A percentile compares a stretch with the other conserved stretches of the same genome.
phyloP scores from a whole-genome alignment of 2,797 vertebrate species.

The Lepidocolaptes lacrymiger region DNA sequence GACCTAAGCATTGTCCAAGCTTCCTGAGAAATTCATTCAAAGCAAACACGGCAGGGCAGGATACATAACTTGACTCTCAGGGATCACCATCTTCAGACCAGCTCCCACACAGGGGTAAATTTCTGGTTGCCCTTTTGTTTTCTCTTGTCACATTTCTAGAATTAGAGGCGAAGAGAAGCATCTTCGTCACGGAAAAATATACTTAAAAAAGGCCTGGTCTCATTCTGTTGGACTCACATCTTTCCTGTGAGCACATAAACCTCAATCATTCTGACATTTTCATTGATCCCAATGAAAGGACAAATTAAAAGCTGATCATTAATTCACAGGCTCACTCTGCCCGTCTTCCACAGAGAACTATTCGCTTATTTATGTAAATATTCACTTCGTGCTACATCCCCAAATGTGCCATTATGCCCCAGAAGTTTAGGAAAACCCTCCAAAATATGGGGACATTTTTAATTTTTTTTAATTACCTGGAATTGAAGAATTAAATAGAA shows the following conservation, averaged over 20 bases:
- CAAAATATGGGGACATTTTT: neutral
- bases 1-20: neutral
- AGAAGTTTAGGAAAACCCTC: neutral
- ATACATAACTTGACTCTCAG: neutral
- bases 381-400: neutral
- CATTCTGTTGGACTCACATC: neutral
- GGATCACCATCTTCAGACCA: neutral
- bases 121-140: neutral
- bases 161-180: neutral
- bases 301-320: constrained; percentile 59
- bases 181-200: neutral
- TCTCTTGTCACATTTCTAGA: neutral
- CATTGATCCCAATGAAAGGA: constrained; percentile 43
- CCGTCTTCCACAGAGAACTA: neutral
- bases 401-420: rapidly evolving
- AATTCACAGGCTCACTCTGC: constrained; percentile 8
- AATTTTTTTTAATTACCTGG: neutral
- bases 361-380: constrained; percentile 9
- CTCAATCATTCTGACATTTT: constrained; percentile 51
- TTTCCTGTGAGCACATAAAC: constrained; percentile 20
- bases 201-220: neutral
- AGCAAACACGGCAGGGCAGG: neutral
- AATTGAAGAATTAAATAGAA: neutral
- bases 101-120: neutral
- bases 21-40: neutral